Evolutionary conservation across 2,888 invertebrate genomes (phyloP).

Genomic region (Periphyllus acericola): DNA sequence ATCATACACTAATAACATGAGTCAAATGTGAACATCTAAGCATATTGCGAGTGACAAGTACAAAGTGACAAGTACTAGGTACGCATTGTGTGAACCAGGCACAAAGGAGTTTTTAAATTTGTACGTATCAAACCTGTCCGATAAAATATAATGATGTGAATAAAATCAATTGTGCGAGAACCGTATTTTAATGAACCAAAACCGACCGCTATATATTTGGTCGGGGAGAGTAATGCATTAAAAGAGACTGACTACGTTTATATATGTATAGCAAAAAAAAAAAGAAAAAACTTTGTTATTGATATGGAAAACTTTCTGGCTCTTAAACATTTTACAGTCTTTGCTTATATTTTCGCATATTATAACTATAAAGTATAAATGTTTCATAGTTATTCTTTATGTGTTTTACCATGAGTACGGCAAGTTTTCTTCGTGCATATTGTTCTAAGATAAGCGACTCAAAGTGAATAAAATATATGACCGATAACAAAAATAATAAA

Average conservation of each 20-base stretch:
- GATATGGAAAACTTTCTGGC: constrained; percentile 24
- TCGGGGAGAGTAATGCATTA: constrained; percentile 10
- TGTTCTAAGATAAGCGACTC: constrained; percentile 29
- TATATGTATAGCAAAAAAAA: not conserved
- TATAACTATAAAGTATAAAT: constrained; percentile 4
- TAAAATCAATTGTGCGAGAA: constrained; percentile 11
- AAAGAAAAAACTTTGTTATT: constrained; percentile 28
- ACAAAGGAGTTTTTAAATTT: too few species aligned
- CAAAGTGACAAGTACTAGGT: too few species aligned
- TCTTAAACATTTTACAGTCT: constrained; percentile 27
- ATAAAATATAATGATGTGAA: not conserved
- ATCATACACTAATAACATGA: too few species aligned
- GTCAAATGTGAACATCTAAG: too few species aligned
- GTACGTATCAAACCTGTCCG: too few species aligned
- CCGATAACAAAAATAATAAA: constrained; percentile 24
- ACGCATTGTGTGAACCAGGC: too few species aligned
- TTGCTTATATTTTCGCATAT: constrained; percentile 5
- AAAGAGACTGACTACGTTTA: not conserved
- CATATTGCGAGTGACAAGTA: too few species aligned
- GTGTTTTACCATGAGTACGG: not conserved
- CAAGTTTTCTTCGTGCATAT: constrained; percentile 16
- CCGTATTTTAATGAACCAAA: constrained; percentile 13
- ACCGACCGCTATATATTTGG: constrained; percentile 15
- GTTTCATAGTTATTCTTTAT: constrained; percentile 29
- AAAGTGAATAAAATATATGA: not conserved